These are phyloP conservation scores for Delphinapterus leucas DNA, from an alignment of 2,113 vertebrate species.

Conservation along the genomic window DNA sequence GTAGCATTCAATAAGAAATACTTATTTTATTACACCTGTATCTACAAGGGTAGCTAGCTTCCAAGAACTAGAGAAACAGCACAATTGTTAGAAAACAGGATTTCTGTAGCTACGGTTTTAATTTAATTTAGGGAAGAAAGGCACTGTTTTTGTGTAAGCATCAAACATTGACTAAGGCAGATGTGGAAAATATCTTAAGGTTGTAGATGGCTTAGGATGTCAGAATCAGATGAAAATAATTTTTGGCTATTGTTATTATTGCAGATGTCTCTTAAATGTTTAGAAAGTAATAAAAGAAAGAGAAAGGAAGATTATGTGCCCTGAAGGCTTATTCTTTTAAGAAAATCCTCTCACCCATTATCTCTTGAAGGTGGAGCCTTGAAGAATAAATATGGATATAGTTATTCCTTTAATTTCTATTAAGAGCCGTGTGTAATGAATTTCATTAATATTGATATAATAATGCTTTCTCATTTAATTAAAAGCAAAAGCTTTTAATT, in stretches of 20 bases:
- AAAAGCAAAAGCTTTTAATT: slow-evolving; percentile 74
- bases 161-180: slow-evolving; percentile 65
- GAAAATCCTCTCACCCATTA: slow-evolving; percentile 64
- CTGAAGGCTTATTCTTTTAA: slow-evolving; percentile 65
- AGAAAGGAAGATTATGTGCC: slow-evolving; percentile 43
- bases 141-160: slow-evolving; percentile 65
- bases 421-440: slow-evolving; percentile 60
- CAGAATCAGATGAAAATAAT: slow-evolving; percentile 62
- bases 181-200: slow-evolving; percentile 71
- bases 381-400: slow-evolving; percentile 68
- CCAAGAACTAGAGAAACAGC: background rate
- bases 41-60: background rate
- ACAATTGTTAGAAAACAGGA: slow-evolving; percentile 45
- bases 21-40: slow-evolving; percentile 8
- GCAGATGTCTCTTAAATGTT: slow-evolving; percentile 68
- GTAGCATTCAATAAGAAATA: background rate
- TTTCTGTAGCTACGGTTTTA: slow-evolving; percentile 60
- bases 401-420: slow-evolving; percentile 64
- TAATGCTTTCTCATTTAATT: slow-evolving; percentile 76
- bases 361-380: slow-evolving; percentile 54
- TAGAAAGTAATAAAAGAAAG: slow-evolving; percentile 66
- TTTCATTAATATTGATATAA: slow-evolving; percentile 72
- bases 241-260: slow-evolving; percentile 66
- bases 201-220: slow-evolving; percentile 68
- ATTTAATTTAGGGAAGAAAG: slow-evolving; percentile 47